Conservation (phyloP, 2,797 vertebrate species). For the Neoniphon sammara region DNA sequence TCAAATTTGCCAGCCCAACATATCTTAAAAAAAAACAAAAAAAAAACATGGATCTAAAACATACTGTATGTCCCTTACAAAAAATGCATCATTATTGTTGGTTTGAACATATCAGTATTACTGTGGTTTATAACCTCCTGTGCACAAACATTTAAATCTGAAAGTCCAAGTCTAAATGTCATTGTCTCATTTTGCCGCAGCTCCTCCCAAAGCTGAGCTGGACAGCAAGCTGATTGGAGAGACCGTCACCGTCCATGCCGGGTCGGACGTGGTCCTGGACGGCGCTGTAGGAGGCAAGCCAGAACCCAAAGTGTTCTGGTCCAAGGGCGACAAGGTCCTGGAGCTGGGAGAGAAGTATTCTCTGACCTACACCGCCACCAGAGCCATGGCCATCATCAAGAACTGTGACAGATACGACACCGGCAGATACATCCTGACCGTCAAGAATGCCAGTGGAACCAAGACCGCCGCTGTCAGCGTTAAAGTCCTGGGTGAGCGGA, state of each 20-base stretch:
- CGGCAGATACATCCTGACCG: conserved; percentile 92
- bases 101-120: too few relatives aligned
- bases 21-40: too few relatives aligned
- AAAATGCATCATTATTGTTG: not conserved
- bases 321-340: conserved; percentile 94
- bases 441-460: conserved; percentile 93
- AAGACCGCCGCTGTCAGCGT: conserved; percentile 92
- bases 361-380: conserved; percentile 94
- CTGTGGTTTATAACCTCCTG: too few relatives aligned
- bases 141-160: not conserved
- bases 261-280: conserved; percentile 96
- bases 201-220: conserved; percentile 95
- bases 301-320: conserved; percentile 98
- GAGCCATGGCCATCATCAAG: conserved; percentile 96
- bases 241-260: conserved; percentile 88
- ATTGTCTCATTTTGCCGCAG: conserved; percentile 70
- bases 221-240: conserved; percentile 93
- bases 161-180: not conserved
- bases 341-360: conserved; percentile 95
- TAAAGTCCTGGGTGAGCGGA: conserved; percentile 94
- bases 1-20: too few relatives aligned
- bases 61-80: not conserved
- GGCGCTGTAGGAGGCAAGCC: conserved; percentile 96
- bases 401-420: conserved; percentile 94
- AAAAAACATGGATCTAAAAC: too few relatives aligned